phyloP scores from a whole-genome alignment of 2,888 invertebrate species.

The Resseliella maxima region DNA sequence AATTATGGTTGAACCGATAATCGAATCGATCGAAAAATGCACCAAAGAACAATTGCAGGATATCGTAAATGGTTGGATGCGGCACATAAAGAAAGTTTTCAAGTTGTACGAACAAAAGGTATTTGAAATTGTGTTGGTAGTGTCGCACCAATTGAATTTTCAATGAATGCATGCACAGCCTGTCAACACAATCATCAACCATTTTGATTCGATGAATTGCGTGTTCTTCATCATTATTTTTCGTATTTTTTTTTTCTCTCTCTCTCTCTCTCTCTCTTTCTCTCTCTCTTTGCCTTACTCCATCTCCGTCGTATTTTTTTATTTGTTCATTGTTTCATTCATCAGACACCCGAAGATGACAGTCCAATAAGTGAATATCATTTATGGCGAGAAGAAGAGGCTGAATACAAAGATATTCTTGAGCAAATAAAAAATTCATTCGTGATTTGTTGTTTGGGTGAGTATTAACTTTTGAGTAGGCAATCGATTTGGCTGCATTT shows the following conservation, averaged over 20 bases:
- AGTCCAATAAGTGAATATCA: conserved; percentile 88
- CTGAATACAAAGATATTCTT: conserved; percentile 79
- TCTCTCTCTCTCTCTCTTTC: background rate
- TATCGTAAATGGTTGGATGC: conserved; percentile 69
- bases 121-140: conserved; percentile 27
- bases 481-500: background rate
- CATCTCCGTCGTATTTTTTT: no score
- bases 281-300: background rate
- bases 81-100: conserved; percentile 67
- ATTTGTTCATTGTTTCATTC: no score
- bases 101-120: conserved; percentile 64
- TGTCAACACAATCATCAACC: background rate
- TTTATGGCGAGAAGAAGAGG: conserved; percentile 86
- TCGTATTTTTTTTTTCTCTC: no score
- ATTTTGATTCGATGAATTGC: no score
- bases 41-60: conserved; percentile 70
- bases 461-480: background rate
- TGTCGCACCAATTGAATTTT: background rate
- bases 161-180: background rate
- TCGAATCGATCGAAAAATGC: conserved; percentile 62
- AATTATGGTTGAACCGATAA: conserved; percentile 64
- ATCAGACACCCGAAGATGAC: conserved; percentile 74
- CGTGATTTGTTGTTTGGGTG: conserved; percentile 60
- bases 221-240: no score
- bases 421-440: conserved; percentile 83